Percentiles rank a stretch among this genome's conserved stretches.
Evolutionary conservation across 2,797 vertebrate genomes (phyloP).

Genomic region (Catostomus latipinnis): DNA sequence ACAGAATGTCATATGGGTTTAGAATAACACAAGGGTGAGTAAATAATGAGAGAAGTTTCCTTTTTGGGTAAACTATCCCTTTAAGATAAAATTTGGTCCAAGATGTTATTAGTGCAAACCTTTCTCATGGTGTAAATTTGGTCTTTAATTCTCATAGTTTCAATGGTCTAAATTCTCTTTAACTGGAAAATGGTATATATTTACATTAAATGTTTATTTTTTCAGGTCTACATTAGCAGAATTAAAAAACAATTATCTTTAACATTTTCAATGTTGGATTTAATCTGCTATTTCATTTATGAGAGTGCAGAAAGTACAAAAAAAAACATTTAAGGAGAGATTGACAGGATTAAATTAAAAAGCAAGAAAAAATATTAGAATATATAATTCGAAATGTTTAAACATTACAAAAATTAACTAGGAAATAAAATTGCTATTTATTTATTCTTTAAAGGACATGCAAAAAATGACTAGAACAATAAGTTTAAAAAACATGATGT

Average conservation of each 20-base stretch:
- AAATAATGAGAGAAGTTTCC: no score
- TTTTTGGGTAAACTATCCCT: no score
- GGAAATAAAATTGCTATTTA: no score
- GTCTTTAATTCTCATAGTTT: background rate
- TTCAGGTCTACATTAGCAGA: constrained; percentile 38
- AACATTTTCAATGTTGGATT: background rate
- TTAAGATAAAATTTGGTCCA: no score
- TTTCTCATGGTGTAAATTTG: no score
- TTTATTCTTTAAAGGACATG: background rate
- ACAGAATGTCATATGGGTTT: no score
- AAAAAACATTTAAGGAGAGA: background rate
- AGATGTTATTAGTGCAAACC: no score
- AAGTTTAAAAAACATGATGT: background rate
- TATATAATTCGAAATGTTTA: no score
- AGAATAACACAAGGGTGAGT: no score
- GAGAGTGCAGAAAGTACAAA: no score
- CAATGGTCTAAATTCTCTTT: background rate
- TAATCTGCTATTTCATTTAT: background rate
- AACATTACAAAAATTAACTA: no score
- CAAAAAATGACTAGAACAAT: constrained; percentile 12
- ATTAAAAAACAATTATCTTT: background rate
- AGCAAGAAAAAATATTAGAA: no score
- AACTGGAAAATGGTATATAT: constrained; percentile 1
- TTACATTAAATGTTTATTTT: constrained; percentile 27
- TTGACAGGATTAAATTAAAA: background rate